Conservation (phyloP, 2,888 invertebrate genomes). For the Blastobasis lacticolella region DNA sequence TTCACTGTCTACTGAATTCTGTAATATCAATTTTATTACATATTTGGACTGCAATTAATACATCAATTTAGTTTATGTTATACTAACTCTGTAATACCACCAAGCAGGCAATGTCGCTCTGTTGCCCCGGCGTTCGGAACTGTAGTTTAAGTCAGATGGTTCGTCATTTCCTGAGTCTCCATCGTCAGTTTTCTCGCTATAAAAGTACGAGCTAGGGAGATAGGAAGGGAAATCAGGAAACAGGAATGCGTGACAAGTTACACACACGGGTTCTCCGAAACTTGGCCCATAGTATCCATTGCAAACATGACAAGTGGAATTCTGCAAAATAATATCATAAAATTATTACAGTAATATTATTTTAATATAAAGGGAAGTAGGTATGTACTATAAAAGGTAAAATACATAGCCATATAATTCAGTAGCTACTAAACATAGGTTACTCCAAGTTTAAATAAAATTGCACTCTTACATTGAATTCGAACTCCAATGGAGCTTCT, state of each 20-base stretch:
- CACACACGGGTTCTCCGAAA: constrained; percentile 92
- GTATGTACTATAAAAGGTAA: constrained; percentile 1
- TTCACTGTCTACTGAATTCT: constrained; percentile 64
- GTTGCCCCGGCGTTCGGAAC: constrained; percentile 63
- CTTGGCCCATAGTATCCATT: constrained; percentile 94
- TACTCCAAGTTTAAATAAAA: background rate
- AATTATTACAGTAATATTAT: too few species aligned
- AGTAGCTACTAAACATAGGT: background rate
- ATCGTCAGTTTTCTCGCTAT: constrained; percentile 82
- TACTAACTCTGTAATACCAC: constrained; percentile 54
- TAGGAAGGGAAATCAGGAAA: constrained; percentile 83
- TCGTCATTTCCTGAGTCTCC: constrained; percentile 97
- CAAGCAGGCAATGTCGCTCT: constrained; percentile 47
- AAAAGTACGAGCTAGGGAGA: constrained; percentile 62
- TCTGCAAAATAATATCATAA: constrained; percentile 58
- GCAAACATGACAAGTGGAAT: constrained; percentile 84
- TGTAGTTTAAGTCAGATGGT: constrained; percentile 81
- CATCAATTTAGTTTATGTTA: background rate
- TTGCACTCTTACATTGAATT: constrained; percentile 45
- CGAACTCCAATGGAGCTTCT: constrained; percentile 53
- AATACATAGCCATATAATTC: background rate
- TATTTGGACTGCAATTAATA: too few species aligned
- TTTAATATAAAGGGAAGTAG: too few species aligned
- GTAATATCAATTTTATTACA: background rate
- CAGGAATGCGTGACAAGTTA: constrained; percentile 93